These are phyloP conservation scores for Ornithorhynchus anatinus DNA, from an alignment of 2,113 vertebrate genomes.

Conservation along the genomic window DNA sequence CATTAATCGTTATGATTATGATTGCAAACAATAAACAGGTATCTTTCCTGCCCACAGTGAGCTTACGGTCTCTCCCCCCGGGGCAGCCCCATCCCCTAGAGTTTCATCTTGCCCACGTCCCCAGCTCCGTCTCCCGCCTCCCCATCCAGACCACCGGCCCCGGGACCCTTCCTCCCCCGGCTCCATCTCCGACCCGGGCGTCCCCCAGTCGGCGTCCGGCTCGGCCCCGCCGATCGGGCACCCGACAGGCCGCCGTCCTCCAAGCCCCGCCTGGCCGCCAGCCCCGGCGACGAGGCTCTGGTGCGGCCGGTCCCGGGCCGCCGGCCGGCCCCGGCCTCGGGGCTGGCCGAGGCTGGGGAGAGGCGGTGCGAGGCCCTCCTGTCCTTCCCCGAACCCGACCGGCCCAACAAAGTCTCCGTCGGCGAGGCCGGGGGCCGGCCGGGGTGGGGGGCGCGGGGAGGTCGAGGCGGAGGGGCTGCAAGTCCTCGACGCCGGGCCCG, in stretches of 20 bases:
- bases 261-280: neutral
- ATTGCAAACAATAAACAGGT: neutral
- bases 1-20: too few relatives aligned
- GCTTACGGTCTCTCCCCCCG: neutral
- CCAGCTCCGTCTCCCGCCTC: neutral
- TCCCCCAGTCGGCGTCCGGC: neutral
- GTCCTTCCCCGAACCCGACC: neutral
- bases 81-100: neutral
- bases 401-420: neutral
- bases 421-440: rapidly evolving
- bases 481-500: neutral
- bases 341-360: neutral
- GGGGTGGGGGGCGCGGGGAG: neutral
- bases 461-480: neutral
- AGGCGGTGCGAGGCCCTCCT: neutral
- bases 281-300: neutral
- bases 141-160: neutral
- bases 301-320: neutral
- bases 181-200: neutral
- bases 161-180: neutral
- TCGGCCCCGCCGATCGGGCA: neutral
- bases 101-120: neutral
- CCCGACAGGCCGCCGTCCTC: too few relatives aligned
- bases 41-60: too few relatives aligned
- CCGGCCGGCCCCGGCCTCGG: neutral